Percentiles rank a stretch among this genome's conserved stretches.
Conservation (phyloP, 2,113 vertebrate species). For the Candoia aspera region DNA sequence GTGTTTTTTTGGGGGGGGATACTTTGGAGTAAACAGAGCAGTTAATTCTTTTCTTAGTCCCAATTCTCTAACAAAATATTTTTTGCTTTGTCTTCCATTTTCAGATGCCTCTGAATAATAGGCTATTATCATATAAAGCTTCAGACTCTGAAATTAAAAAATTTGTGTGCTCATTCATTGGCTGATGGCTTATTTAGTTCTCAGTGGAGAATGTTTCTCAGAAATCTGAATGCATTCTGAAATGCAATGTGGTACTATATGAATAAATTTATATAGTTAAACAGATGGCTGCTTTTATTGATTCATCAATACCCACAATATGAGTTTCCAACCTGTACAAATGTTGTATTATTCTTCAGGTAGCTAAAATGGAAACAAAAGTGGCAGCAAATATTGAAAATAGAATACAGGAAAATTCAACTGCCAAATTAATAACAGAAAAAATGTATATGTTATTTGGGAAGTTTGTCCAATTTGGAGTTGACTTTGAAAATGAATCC, state of each 20-base stretch:
- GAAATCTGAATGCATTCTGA: background rate
- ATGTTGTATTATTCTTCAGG: background rate
- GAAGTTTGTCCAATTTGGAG: background rate
- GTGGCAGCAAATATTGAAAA: background rate
- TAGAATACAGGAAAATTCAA: background rate
- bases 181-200: background rate
- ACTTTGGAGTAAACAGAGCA: background rate
- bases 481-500: background rate
- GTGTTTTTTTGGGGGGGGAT: constrained; percentile 17
- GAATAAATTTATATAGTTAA: background rate
- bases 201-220: background rate
- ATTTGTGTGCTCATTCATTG: background rate
- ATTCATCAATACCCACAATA: background rate
- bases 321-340: background rate
- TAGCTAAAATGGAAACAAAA: background rate
- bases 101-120: background rate
- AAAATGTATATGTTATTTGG: background rate
- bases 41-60: background rate
- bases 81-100: background rate
- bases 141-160: background rate
- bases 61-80: background rate
- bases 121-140: background rate
- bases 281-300: background rate
- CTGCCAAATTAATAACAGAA: background rate
- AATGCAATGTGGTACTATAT: background rate